Conservation (phyloP, 2,797 vertebrate species). For the Hydrophis major region DNA sequence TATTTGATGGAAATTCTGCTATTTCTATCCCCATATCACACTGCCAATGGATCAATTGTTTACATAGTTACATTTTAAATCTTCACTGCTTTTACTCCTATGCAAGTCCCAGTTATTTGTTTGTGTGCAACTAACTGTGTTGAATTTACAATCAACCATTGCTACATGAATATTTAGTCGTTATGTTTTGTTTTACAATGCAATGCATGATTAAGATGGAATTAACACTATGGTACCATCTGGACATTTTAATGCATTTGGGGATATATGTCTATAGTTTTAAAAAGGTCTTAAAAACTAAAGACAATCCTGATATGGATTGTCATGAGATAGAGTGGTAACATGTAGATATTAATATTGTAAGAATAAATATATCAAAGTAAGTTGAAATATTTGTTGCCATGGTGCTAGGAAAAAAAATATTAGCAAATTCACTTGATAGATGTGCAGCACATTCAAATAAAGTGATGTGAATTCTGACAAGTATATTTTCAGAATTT, state of each 20-base stretch:
- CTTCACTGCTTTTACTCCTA: not conserved
- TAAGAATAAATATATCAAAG: conserved; percentile 1
- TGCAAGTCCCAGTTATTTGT: not conserved
- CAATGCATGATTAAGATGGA: not conserved
- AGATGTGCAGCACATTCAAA: not conserved
- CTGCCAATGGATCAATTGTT: not conserved
- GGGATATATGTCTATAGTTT: not conserved
- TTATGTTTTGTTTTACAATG: not conserved
- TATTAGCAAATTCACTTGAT: not conserved
- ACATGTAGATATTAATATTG: not conserved
- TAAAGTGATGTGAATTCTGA: not conserved
- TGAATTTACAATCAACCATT: not conserved
- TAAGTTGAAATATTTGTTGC: not conserved
- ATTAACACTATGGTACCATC: not conserved
- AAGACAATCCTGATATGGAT: not conserved
- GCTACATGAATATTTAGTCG: not conserved
- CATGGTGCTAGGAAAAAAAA: not conserved
- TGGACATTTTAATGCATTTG: not conserved
- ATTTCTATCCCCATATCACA: not conserved
- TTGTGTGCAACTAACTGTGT: not conserved
- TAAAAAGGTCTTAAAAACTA: not conserved
- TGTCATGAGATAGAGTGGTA: not conserved
- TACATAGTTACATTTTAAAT: not conserved
- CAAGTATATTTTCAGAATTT: not conserved
- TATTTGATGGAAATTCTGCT: not conserved